A percentile compares a stretch with the other conserved stretches of the same genome.
Conservation (phyloP, 2,113 vertebrate species). For the Chaetops frenatus region DNA sequence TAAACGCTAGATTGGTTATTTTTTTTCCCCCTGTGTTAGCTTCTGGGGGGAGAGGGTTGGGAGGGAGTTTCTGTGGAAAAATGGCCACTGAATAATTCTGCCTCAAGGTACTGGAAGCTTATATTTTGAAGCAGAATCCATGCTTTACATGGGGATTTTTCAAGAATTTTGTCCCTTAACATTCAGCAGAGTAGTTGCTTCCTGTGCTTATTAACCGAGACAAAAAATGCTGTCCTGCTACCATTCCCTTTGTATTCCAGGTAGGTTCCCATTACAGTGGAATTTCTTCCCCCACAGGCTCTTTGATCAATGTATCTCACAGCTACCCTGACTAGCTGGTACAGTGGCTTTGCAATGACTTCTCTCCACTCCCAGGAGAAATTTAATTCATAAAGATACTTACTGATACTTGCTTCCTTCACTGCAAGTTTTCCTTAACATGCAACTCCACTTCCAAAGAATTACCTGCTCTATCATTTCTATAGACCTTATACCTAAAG, state of each 20-base stretch:
- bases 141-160: not conserved
- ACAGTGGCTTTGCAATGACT: not conserved
- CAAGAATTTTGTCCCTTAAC: not conserved
- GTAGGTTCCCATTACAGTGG: not conserved
- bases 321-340: not conserved
- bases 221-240: not conserved
- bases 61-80: not conserved
- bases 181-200: not conserved
- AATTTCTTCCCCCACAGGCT: not conserved
- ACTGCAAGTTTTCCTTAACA: not conserved
- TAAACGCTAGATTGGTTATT: not conserved
- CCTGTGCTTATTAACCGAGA: not conserved
- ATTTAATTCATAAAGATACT: not conserved
- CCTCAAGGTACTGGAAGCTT: not conserved
- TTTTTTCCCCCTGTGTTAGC: not conserved
- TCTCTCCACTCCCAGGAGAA: not conserved
- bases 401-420: not conserved
- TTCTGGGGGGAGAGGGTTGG: fast-evolving
- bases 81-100: not conserved
- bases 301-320: not conserved
- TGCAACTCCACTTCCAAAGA: not conserved
- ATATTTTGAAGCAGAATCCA: not conserved
- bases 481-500: not conserved
- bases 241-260: not conserved
- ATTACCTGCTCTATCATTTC: not conserved